These are phyloP conservation scores for Hoplodrina blanda DNA, from an alignment of 2,888 invertebrate genomes.

Conservation along the genomic window DNA sequence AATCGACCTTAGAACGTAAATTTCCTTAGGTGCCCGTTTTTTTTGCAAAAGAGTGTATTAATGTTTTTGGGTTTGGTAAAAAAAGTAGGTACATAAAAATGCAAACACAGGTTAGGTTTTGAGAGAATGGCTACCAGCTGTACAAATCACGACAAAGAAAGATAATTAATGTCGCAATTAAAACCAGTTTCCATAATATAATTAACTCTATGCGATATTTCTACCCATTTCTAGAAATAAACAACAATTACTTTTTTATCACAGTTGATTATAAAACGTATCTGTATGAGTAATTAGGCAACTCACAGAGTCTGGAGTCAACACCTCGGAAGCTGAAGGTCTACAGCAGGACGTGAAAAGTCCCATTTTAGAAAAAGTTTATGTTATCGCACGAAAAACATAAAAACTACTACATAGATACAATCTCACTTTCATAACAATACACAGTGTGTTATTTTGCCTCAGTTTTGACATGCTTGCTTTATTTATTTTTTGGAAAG, in stretches of 20 bases:
- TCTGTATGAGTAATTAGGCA: slow-evolving; percentile 5
- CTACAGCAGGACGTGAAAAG: slow-evolving; percentile 89
- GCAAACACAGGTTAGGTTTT: not conserved
- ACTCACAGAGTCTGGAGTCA: slow-evolving; percentile 91
- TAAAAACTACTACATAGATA: slow-evolving; percentile 32
- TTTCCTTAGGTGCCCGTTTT: no score
- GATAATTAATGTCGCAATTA: slow-evolving; percentile 7
- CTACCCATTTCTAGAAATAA: not conserved
- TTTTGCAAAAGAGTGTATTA: no score
- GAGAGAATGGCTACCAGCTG: not conserved
- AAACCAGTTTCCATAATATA: slow-evolving; percentile 28
- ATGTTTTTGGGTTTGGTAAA: not conserved
- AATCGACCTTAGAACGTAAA: no score
- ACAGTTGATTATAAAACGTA: not conserved
- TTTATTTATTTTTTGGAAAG: no score
- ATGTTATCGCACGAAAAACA: slow-evolving; percentile 56
- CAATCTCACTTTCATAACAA: slow-evolving; percentile 30
- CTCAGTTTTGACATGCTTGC: no score
- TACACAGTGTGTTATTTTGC: no score
- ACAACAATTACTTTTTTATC: not conserved
- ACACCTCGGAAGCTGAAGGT: slow-evolving; percentile 89
- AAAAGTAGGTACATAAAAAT: no score
- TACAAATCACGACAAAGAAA: not conserved
- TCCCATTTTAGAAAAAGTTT: slow-evolving; percentile 80
- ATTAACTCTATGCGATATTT: not conserved